These are phyloP conservation scores for Aphelinus atriplicis DNA, from an alignment of 1,140 invertebrate species.

Conservation along the genomic window DNA sequence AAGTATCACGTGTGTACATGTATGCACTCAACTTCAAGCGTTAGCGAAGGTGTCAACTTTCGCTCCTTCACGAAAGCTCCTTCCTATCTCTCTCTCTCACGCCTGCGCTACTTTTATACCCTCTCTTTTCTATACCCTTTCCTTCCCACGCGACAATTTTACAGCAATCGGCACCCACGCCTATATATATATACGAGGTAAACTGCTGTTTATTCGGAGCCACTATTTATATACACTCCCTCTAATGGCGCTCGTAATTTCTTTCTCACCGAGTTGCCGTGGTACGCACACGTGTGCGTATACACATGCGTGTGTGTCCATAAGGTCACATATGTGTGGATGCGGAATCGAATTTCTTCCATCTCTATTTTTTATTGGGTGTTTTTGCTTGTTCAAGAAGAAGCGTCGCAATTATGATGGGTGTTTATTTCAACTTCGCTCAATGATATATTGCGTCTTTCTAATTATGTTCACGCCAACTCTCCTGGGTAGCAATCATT, in stretches of 20 bases:
- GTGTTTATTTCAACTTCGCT: too few species aligned
- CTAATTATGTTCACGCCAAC: too few species aligned
- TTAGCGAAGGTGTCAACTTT: conserved; percentile 49
- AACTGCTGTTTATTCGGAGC: conserved; percentile 5
- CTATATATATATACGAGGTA: neutral
- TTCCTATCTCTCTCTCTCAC: too few species aligned
- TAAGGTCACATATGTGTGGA: neutral
- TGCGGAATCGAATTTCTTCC: conserved; percentile 6
- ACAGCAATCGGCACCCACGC: too few species aligned
- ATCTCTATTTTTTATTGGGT: too few species aligned
- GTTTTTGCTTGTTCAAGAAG: neutral
- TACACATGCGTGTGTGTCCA: neutral
- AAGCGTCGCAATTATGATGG: too few species aligned
- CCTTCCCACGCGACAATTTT: too few species aligned
- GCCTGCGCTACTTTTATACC: too few species aligned
- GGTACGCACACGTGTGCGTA: neutral
- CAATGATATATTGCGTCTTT: too few species aligned
- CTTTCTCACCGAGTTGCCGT: neutral
- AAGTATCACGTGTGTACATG: conserved; percentile 41
- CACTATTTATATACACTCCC: neutral
- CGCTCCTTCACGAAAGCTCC: conserved; percentile 42
- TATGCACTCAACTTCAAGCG: conserved; percentile 47
- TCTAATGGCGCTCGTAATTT: conserved; percentile 20
- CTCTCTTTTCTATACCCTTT: too few species aligned
- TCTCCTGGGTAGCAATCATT: too few species aligned